A percentile compares a stretch with the other conserved stretches of the same genome.
Evolutionary conservation across 2,797 vertebrate species (phyloP).

Genomic region (Rhabdophis nuchalis): DNA sequence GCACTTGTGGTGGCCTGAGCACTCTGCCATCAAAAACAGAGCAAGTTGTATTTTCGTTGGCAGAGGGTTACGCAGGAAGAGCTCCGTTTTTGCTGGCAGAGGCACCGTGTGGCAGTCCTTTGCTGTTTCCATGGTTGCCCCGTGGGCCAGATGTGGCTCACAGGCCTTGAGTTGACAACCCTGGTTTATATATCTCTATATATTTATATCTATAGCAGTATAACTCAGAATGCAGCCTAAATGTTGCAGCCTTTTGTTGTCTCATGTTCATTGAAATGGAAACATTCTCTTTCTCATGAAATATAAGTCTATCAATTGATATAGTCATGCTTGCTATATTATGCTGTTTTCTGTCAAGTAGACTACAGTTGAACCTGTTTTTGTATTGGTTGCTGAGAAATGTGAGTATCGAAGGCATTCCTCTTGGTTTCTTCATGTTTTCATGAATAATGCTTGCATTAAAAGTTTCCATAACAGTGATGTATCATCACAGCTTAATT

Average conservation of each 20-base stretch:
- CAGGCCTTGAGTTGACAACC: too few relatives aligned
- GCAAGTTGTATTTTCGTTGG: too few relatives aligned
- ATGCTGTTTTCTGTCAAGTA: not conserved
- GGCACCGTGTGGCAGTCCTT: too few relatives aligned
- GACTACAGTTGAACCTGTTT: not conserved
- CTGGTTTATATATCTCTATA: not conserved
- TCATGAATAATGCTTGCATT: not conserved
- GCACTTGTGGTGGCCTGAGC: too few relatives aligned
- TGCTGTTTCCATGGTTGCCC: too few relatives aligned
- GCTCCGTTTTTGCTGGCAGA: too few relatives aligned
- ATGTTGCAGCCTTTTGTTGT: not conserved
- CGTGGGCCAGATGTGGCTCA: too few relatives aligned
- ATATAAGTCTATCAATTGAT: not conserved
- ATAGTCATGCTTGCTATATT: not conserved
- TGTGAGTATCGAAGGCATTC: not conserved
- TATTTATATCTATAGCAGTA: not conserved
- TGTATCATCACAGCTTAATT: not conserved
- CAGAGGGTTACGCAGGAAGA: too few relatives aligned
- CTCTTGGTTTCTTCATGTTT: not conserved
- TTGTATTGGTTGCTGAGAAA: not conserved
- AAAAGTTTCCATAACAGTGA: not conserved
- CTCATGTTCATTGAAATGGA: not conserved
- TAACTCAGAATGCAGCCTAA: not conserved
- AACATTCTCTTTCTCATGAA: not conserved
- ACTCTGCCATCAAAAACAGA: too few relatives aligned